Evolutionary conservation across 2,113 vertebrate genomes (phyloP).

Genomic region (Panurus biarmicus): DNA sequence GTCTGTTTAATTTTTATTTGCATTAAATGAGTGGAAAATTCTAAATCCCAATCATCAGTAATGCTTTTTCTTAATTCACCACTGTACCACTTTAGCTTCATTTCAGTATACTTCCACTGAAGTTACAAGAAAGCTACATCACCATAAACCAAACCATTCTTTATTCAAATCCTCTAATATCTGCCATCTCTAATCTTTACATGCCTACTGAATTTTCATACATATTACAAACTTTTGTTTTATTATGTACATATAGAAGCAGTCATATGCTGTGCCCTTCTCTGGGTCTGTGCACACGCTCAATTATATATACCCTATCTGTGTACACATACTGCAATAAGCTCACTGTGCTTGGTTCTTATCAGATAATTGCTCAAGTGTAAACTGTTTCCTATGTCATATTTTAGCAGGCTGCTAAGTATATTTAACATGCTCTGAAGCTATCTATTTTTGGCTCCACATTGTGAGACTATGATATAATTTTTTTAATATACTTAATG

Average conservation of each 20-base stretch:
- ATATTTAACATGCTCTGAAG: constrained; percentile 34
- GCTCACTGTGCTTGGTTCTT: constrained; percentile 1
- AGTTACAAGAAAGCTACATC: neutral
- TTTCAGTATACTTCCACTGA: neutral
- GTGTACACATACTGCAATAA: neutral
- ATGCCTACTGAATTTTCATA: neutral
- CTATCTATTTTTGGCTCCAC: neutral
- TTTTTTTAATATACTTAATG: neutral
- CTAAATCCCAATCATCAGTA: neutral
- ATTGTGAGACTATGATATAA: neutral
- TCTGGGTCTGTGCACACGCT: neutral
- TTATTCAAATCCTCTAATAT: neutral
- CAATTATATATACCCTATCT: neutral
- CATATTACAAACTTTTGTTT: neutral
- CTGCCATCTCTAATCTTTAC: neutral
- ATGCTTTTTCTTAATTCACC: neutral
- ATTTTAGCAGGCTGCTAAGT: constrained; percentile 37
- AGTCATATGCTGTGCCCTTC: neutral
- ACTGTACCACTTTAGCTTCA: neutral
- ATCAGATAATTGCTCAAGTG: constrained; percentile 55
- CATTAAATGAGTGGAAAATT: neutral
- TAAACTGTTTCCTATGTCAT: constrained; percentile 31
- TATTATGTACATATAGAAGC: neutral
- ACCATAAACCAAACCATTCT: neutral
- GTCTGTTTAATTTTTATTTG: neutral